Evolutionary conservation across 2,113 vertebrate genomes (phyloP).

Genomic region (Formicarius rufipectus): DNA sequence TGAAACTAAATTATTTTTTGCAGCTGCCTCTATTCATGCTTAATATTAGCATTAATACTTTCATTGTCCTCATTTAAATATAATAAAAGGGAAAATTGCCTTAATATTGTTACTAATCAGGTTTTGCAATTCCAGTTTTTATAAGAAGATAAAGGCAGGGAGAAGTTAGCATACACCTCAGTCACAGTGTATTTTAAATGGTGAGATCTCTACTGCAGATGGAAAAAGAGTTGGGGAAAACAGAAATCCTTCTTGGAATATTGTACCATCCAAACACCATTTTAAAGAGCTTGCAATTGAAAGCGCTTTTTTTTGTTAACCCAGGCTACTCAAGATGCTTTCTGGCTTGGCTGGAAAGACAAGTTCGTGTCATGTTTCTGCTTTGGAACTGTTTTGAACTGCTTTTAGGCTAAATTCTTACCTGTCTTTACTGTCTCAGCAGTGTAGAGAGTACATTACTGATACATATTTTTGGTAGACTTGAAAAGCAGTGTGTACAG

Average conservation of each 20-base stretch:
- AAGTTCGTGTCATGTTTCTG: background rate
- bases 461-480: background rate
- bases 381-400: background rate
- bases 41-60: background rate
- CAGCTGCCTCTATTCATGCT: background rate
- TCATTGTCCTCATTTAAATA: slow-evolving; percentile 30
- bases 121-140: background rate
- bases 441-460: background rate
- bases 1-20: background rate
- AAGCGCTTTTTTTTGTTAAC: background rate
- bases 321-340: background rate
- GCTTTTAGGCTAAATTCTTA: background rate
- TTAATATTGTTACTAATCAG: slow-evolving; percentile 3
- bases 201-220: background rate
- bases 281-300: background rate
- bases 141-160: background rate
- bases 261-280: background rate
- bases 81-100: background rate
- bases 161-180: background rate
- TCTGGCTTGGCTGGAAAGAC: slow-evolving; percentile 11
- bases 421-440: background rate
- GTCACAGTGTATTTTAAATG: background rate
- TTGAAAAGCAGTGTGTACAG: background rate
- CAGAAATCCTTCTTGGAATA: background rate
- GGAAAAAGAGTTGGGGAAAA: background rate